Conservation (phyloP, 2,797 vertebrate species). For the Myotis daubentonii region DNA sequence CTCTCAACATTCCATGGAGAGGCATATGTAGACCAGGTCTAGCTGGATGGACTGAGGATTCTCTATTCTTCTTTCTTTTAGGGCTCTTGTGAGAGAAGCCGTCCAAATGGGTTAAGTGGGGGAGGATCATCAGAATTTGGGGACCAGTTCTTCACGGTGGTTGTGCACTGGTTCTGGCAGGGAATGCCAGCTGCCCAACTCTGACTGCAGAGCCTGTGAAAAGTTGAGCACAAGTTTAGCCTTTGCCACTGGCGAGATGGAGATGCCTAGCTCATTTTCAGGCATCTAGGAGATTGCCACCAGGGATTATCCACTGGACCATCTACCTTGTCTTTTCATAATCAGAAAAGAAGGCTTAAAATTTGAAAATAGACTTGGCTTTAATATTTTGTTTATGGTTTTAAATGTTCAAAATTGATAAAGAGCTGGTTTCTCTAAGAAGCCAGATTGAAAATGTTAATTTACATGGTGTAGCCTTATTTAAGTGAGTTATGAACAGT, state of each 20-base stretch:
- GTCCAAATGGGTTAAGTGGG: not conserved
- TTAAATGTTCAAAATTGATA: conserved; percentile 31
- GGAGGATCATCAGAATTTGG: not conserved
- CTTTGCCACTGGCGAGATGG: not conserved
- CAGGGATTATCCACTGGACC: not conserved
- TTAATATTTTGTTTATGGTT: not conserved
- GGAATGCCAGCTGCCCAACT: not conserved
- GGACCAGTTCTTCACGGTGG: not conserved
- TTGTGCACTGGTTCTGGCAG: not conserved
- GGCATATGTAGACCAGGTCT: not conserved
- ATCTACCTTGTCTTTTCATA: not conserved
- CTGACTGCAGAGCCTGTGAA: not conserved
- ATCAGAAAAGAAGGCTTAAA: not conserved
- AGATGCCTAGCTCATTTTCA: not conserved
- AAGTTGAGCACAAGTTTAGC: not conserved
- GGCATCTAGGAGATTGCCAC: not conserved
- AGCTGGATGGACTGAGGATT: not conserved
- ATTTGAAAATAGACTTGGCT: not conserved
- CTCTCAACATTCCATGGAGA: not conserved
- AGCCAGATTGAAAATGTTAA: conserved; percentile 16
- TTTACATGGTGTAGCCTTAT: not conserved
- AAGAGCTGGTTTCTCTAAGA: not conserved
- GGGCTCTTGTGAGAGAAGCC: not conserved
- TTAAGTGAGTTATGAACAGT: not conserved
- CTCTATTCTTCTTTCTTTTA: not conserved